Evolutionary conservation across 2,888 invertebrate genomes (phyloP), one percentile per base, ranked within the genome.

Genomic region (Darwinula stevensoni): DNA sequence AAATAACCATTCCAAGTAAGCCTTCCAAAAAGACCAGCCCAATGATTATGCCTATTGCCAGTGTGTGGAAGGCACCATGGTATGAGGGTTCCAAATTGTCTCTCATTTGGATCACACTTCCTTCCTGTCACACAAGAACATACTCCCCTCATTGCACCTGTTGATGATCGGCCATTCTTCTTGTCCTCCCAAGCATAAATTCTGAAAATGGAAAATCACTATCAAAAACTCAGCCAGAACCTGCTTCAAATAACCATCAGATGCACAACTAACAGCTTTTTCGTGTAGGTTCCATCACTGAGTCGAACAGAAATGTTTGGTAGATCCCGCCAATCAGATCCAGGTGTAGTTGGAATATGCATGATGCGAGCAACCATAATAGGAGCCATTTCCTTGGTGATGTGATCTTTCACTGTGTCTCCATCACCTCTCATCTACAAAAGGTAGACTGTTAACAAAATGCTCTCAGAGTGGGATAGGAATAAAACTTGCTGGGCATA

Each of bases 11-110:
- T 66, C 74, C 74, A 75, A 38, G 68, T 65, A 9, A 78, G 49
- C 17, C 78, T 61, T 2, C 59, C 78, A 44, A 76, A 80, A 18
- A 78, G 59, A 1, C 76, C 80, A 0, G 73, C 65, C 78, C 78
- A 78, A 53, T 78, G 59, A 51, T 74, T 73, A 50, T 78, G 74
- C 13, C 75, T 50, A 53, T 75, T 74, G 31, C 65, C 74, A 2
- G 78, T 78, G 49, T 78, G 78, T 6, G 76, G 75, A 40, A 78
- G 56, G 45, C 76, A 76, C 78, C 78, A 80, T 0, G 78, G 78
- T 33, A 80, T 71, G 37, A 78, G 54, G 3, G 78, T 78, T 51
- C 72, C 67, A 48, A 65, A 66, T 54, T 78, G 78, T 36, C 66
- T 61, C 51, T 71, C 72, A 37, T 56, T 50, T 1, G 67, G 59